Base-by-base conservation (phyloP, 2,113 vertebrate genomes). In the Dasyprocta punctata region DNA sequence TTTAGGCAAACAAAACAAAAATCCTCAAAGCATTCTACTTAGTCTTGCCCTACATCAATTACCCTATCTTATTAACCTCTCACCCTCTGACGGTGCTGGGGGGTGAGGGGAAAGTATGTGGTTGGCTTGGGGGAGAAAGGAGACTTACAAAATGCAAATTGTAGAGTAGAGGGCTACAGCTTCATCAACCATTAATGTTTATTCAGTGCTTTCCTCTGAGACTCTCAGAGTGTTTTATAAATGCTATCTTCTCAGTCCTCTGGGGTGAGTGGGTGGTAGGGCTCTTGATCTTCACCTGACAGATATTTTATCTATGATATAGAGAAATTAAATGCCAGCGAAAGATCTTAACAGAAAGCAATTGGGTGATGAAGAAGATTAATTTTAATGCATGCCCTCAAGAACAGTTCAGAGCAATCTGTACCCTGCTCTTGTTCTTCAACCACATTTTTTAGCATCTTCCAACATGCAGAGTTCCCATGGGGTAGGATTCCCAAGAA, bases 301-400 rank as follows among this genome's bases (percentile, higher is more conserved):
- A 86, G 22, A 28, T 81, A 83, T 93, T 86, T 86, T 83, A 77
- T 73, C 81, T 95, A 28, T 52, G 87, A 80, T 61, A 94, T 1
- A 92, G n/a, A 44, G 82, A 92, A 96, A 71, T 90, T 92, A 94
- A 97, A 94, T 54, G 41, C 19, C 71, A 77, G 88, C 60, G 47
- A 89, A 86, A 92, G 90, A 85, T 84, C 87, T 95, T 88, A 90
- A 92, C 75, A 91, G 60, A 93, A 93, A 90, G 97, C 47, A 94
- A 60, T 61, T 92, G 69, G 38, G 85, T 90, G 65, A 90, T 83
- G 60, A 92, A 61, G 61, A 73, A 78, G 33, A 94, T 89, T 77
- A 87, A 86, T 88, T 85, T 84, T 93, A 93, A 90, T 52, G 77
- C 20, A 41, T 56, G 38, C 41, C 90, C 38, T 22, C 63, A 63